Evolutionary conservation across 92 coral and sea anemone genomes (phyloP).

Genomic region (Pocillopora meandrina): DNA sequence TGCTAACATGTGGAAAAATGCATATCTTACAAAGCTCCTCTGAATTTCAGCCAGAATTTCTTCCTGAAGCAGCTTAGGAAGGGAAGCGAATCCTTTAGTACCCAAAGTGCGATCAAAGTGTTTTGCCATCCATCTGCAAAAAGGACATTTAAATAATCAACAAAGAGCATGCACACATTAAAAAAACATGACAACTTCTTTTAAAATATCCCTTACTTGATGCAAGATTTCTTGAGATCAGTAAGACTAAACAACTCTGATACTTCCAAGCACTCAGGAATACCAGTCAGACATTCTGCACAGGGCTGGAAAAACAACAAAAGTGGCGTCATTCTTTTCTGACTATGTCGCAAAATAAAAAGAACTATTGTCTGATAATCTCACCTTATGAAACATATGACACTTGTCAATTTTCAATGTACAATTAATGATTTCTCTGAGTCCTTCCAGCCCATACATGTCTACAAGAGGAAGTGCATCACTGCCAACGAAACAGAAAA

Average conservation of each 20-base stretch:
- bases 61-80: constrained; percentile 59
- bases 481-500: constrained; percentile 35
- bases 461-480: constrained; percentile 81
- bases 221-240: constrained; percentile 65
- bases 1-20: background rate
- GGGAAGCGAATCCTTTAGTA: constrained; percentile 61
- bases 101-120: constrained; percentile 76
- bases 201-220: constrained; percentile 45
- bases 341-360: no score
- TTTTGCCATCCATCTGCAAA: constrained; percentile 71
- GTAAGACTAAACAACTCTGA: constrained; percentile 61
- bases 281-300: constrained; percentile 58
- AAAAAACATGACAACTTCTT: background rate
- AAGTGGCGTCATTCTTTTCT: no score
- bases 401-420: constrained; percentile 80
- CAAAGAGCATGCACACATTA: background rate
- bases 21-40: constrained; percentile 51
- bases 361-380: background rate
- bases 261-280: constrained; percentile 70
- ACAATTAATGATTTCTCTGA: constrained; percentile 67
- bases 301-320: constrained; percentile 66
- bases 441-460: constrained; percentile 87
- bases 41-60: constrained; percentile 56
- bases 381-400: constrained; percentile 95
- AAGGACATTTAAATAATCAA: background rate